Evolutionary conservation across 2,113 vertebrate genomes (phyloP).

Genomic region (Pyxicephalus adspersus): DNA sequence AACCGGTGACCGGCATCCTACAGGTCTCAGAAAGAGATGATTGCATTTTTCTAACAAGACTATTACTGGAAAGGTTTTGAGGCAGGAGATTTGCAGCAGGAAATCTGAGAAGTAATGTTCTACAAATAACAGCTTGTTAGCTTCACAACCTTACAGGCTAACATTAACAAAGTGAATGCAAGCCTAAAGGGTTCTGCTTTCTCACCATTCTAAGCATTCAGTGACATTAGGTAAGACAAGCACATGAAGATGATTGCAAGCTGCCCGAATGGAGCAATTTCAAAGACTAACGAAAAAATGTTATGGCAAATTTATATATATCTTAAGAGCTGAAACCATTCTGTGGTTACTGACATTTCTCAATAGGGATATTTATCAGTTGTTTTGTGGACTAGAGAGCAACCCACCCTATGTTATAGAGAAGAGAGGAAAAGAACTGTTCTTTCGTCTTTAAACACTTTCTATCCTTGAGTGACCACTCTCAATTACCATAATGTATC

Average conservation of each 20-base stretch:
- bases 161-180: conserved; percentile 40
- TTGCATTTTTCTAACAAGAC: conserved; percentile 32
- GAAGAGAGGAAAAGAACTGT: too few species aligned
- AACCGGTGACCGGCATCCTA: not conserved
- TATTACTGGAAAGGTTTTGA: conserved; percentile 44
- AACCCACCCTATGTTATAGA: too few species aligned
- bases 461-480: too few species aligned
- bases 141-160: conserved; percentile 24
- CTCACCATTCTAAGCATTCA: not conserved
- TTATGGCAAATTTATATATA: not conserved
- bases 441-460: too few species aligned
- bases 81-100: conserved; percentile 28
- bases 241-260: conserved; percentile 20
- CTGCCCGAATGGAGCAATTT: not conserved
- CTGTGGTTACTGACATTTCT: too few species aligned
- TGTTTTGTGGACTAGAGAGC: too few species aligned
- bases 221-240: conserved; percentile 37
- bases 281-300: conserved; percentile 11
- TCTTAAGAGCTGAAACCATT: too few species aligned
- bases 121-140: conserved; percentile 55
- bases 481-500: too few species aligned
- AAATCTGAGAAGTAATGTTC: conserved; percentile 38
- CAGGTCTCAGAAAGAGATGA: conserved; percentile 6
- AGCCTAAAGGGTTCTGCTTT: conserved; percentile 21
- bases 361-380: too few species aligned